phyloP scores from a whole-genome alignment of 2,113 vertebrate genomes.

The Dissostichus mawsoni region DNA sequence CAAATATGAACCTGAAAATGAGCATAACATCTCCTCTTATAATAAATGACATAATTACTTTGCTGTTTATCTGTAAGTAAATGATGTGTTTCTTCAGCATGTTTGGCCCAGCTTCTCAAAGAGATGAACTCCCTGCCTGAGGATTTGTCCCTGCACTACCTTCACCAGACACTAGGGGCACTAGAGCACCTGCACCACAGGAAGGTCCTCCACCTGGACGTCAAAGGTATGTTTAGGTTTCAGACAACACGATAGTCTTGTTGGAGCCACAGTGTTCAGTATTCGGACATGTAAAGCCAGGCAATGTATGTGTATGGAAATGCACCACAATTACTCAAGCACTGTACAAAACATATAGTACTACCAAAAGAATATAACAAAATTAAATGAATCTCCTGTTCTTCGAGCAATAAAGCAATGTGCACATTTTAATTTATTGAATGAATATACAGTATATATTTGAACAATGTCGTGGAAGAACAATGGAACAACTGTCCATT shows the following conservation, averaged over 20 bases:
- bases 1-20: too few relatives aligned
- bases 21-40: neutral
- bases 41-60: neutral
- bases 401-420: too few relatives aligned
- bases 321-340: neutral
- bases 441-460: too few relatives aligned
- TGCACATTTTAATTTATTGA: too few relatives aligned
- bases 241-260: neutral
- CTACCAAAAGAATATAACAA: too few relatives aligned
- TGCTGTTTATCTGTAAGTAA: too few relatives aligned
- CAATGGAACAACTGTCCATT: too few relatives aligned
- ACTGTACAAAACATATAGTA: neutral
- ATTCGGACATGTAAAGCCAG: too few relatives aligned
- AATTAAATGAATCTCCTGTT: too few relatives aligned
- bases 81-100: constrained; percentile 76
- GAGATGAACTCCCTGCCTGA: constrained; percentile 88
- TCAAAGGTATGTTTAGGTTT: constrained; percentile 87
- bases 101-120: constrained; percentile 89
- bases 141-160: constrained; percentile 92
- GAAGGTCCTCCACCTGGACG: constrained; percentile 91
- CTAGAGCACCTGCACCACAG: constrained; percentile 92
- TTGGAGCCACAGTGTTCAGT: neutral
- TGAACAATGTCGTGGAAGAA: too few relatives aligned
- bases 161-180: constrained; percentile 90
- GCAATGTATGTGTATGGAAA: too few relatives aligned